A percentile compares a stretch with the other conserved stretches of the same genome.
These are phyloP conservation scores for Calliopsis andreniformis DNA, from an alignment of 1,140 invertebrate genomes.

Conservation along the genomic window DNA sequence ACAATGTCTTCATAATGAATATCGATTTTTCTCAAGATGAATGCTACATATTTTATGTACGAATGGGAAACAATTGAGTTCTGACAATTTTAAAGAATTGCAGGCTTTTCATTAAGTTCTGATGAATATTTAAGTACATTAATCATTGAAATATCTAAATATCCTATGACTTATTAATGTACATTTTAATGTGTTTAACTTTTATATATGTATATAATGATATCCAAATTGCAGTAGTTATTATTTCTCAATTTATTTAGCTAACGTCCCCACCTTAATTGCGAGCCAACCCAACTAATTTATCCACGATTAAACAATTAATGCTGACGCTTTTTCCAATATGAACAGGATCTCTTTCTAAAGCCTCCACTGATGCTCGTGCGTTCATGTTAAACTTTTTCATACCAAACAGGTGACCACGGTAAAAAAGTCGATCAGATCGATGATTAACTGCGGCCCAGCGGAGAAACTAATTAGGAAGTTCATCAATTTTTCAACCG, in stretches of 20 bases:
- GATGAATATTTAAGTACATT: too few relatives aligned
- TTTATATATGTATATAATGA: too few relatives aligned
- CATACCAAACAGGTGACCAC: slow-evolving; percentile 7
- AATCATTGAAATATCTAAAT: too few relatives aligned
- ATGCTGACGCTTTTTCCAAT: background rate
- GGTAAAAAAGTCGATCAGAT: slow-evolving; percentile 19
- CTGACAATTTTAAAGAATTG: too few relatives aligned
- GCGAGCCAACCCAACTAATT: too few relatives aligned
- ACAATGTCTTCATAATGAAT: slow-evolving; percentile 8
- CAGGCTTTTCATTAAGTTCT: too few relatives aligned
- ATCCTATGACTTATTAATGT: too few relatives aligned
- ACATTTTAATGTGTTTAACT: too few relatives aligned
- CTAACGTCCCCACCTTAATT: background rate
- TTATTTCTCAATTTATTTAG: background rate
- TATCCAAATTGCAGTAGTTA: too few relatives aligned
- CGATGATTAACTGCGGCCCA: slow-evolving; percentile 4
- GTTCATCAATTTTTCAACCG: slow-evolving; percentile 27
- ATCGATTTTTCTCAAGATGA: too few relatives aligned
- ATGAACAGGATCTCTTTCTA: background rate
- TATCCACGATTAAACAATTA: background rate
- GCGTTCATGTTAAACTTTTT: slow-evolving; percentile 10
- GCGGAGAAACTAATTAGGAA: slow-evolving; percentile 25
- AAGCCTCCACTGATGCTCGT: background rate
- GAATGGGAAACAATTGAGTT: too few relatives aligned
- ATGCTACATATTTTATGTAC: too few relatives aligned